These are phyloP conservation scores for Zygogramma bicolorata DNA, from an alignment of 2,888 invertebrate species.

Conservation along the genomic window DNA sequence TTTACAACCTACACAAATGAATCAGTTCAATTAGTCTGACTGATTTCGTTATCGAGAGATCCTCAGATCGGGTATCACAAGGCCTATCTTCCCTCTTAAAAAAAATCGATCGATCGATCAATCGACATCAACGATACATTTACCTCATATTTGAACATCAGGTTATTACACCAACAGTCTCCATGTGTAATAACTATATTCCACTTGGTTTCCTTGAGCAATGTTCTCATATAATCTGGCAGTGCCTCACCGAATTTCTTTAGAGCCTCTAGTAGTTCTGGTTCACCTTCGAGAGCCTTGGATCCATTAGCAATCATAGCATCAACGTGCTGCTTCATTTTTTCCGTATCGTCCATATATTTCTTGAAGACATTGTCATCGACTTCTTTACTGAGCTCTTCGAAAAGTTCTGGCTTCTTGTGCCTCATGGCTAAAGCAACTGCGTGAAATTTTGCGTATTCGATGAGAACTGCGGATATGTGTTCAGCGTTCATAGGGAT, in stretches of 20 bases:
- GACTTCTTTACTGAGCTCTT: conserved; percentile 27
- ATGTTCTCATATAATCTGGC: neutral
- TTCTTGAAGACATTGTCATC: neutral
- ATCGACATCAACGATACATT: too few relatives aligned
- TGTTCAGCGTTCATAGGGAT: conserved; percentile 55
- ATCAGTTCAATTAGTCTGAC: too few relatives aligned
- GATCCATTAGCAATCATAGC: neutral
- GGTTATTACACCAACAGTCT: conserved; percentile 57
- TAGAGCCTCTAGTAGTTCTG: neutral
- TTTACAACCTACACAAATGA: too few relatives aligned
- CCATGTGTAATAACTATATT: conserved; percentile 48
- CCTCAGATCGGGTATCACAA: too few relatives aligned
- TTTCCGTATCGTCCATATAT: neutral
- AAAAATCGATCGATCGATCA: too few relatives aligned
- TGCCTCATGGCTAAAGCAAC: conserved; percentile 55
- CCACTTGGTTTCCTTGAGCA: neutral
- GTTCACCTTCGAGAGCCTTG: conserved; percentile 1
- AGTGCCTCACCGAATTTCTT: neutral
- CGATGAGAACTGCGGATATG: conserved; percentile 50
- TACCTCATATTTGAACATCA: conserved; percentile 49
- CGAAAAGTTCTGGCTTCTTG: conserved; percentile 50
- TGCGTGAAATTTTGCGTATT: conserved; percentile 58
- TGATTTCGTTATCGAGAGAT: too few relatives aligned
- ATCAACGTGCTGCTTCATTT: neutral
- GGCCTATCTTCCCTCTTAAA: too few relatives aligned